Evolutionary conservation across 53 echinoderm and acorn worm species (phyloP), one percentile per base, ranked within the genome.

Genomic region (Arbacia lixula): DNA sequence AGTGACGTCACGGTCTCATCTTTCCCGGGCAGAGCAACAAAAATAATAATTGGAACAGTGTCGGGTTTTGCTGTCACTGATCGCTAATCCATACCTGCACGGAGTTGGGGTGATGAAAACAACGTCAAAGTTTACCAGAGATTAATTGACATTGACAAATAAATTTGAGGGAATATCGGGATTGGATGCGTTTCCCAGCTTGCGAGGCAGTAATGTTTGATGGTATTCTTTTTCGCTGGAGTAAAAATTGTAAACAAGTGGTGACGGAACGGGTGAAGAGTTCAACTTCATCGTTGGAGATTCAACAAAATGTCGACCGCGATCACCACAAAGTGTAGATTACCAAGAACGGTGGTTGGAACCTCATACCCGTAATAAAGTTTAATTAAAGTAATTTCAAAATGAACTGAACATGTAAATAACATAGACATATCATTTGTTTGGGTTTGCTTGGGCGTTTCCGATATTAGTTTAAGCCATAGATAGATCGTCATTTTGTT

Each of bases 101-200:
- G n/a, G 39, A 42, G 25, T 20, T 28, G 29, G 25, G 26, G 4
- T 66, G 71, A 46, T 71, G 71, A 71, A 71, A 71, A 71, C 71
- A 71, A 20, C 71, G 43, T 71, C 46, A 71, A 29, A 46, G 46
- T 42, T 71, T 71, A 29, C 16, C 31, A 28, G 50, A 49, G 25
- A 27, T 40, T 71, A 46, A 71, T 71, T 71, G 71, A 46, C 29
- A 71, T 71, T 42, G 71, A 46, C 71, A 71, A 46, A 71, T 46
- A 46, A 71, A 71, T 71, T 71, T 71, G 41, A 29, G 42, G n/a
- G 71, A 46, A 46, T 41, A 71, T 46, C 71, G 71, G 42, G 40
- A 40, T 11, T 50, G 71, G 71, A 71, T 71, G 71, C 4, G 41
- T 71, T 71, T 71, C 46, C 12, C 71, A 71, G 71, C 10, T 46